phyloP scores from a whole-genome alignment of 2,888 invertebrate genomes.

The Ischnus inquisitorius region DNA sequence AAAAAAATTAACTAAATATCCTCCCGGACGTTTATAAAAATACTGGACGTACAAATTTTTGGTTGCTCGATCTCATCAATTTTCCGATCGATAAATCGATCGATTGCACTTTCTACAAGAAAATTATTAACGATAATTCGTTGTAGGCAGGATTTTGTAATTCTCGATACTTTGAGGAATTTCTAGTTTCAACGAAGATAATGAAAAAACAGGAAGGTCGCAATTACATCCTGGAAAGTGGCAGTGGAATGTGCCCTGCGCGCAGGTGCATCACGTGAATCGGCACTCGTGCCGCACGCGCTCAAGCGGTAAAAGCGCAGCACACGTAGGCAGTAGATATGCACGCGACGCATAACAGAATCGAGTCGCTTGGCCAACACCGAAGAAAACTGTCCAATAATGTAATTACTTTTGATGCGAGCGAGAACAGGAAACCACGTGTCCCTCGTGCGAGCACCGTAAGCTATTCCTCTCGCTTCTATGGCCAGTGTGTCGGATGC shows the following conservation, averaged over 20 bases:
- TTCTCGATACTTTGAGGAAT: not conserved
- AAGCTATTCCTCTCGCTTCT: slow-evolving; percentile 63
- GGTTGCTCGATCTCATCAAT: not conserved
- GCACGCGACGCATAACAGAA: slow-evolving; percentile 1
- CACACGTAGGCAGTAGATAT: not conserved
- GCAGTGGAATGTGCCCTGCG: not conserved
- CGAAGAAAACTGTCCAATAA: slow-evolving; percentile 73
- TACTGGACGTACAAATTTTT: not conserved
- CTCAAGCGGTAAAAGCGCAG: slow-evolving; percentile 4
- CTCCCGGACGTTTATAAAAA: too few species aligned
- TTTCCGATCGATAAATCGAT: not conserved
- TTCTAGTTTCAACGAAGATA: not conserved
- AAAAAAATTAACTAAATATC: too few species aligned
- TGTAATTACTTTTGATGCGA: slow-evolving; percentile 78
- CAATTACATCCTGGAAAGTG: not conserved
- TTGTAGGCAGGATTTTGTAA: not conserved
- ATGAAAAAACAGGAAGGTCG: not conserved
- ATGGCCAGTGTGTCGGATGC: slow-evolving; percentile 5
- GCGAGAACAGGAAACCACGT: slow-evolving; percentile 51
- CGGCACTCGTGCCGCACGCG: not conserved
- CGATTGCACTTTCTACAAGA: too few species aligned
- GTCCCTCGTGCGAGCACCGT: slow-evolving; percentile 40
- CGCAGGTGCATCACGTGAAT: not conserved
- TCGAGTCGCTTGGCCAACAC: slow-evolving; percentile 42
- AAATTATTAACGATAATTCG: not conserved